phyloP scores from a whole-genome alignment of 2,113 vertebrate genomes.

The Octodon degus region DNA sequence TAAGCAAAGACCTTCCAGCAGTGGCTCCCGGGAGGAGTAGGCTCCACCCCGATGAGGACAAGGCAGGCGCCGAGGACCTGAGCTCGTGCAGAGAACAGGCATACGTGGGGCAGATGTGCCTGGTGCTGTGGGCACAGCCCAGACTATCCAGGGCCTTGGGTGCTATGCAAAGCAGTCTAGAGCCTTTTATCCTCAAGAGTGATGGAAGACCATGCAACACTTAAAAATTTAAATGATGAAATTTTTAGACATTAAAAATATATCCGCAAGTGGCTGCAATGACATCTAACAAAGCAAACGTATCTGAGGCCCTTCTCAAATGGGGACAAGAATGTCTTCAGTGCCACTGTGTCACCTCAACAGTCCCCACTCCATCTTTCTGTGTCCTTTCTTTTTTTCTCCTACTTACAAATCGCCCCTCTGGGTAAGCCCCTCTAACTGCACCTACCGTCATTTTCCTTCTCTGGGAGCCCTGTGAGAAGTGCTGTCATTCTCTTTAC shows the following conservation, averaged over 20 bases:
- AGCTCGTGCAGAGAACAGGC: not conserved
- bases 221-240: not conserved
- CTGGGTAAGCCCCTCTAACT: not conserved
- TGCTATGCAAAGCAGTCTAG: not conserved
- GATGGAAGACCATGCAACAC: not conserved
- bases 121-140: not conserved
- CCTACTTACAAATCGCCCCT: not conserved
- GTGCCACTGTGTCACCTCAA: fast-evolving
- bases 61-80: not conserved
- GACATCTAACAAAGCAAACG: not conserved
- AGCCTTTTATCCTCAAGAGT: not conserved
- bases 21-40: not conserved
- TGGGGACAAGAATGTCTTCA: too few relatives aligned
- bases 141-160: not conserved
- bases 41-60: not conserved
- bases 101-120: not conserved
- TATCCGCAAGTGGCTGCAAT: not conserved
- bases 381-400: not conserved
- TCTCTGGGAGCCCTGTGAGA: not conserved
- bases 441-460: not conserved
- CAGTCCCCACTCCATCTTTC: not conserved
- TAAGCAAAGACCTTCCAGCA: not conserved
- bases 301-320: not conserved
- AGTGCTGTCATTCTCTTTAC: fast-evolving
- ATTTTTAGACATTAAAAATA: not conserved